phyloP scores from a whole-genome alignment of 2,888 invertebrate species.

The Cerceris ruficornis region DNA sequence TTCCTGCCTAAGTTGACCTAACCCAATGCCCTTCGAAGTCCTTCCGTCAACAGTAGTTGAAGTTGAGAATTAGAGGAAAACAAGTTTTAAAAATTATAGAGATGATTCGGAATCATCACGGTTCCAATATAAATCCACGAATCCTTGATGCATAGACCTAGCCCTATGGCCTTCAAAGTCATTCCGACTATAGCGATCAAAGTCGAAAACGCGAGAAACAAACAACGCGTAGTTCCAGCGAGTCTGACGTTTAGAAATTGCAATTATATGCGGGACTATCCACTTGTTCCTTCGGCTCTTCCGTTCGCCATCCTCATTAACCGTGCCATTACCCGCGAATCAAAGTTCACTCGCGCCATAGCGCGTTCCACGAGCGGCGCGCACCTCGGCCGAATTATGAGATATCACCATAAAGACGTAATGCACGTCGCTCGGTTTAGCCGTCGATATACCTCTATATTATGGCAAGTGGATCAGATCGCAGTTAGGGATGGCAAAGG shows the following conservation, averaged over 20 bases:
- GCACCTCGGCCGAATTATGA: slow-evolving; percentile 32
- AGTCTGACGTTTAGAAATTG: background rate
- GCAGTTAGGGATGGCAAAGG: slow-evolving; percentile 76
- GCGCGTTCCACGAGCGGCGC: slow-evolving; percentile 10
- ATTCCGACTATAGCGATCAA: too few species aligned
- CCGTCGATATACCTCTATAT: background rate
- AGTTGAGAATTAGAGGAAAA: too few species aligned
- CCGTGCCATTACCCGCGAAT: slow-evolving; percentile 69
- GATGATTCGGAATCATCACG: too few species aligned
- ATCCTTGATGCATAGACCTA: too few species aligned
- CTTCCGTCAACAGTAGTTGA: too few species aligned
- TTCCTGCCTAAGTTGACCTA: too few species aligned
- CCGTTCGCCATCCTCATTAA: slow-evolving; percentile 12
- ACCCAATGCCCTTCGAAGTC: too few species aligned
- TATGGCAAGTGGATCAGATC: slow-evolving; percentile 72
- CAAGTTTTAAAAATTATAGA: too few species aligned
- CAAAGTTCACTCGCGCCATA: slow-evolving; percentile 48
- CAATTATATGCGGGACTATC: background rate
- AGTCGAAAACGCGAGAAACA: too few species aligned
- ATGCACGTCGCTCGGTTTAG: slow-evolving; percentile 5
- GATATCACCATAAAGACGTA: slow-evolving; percentile 39
- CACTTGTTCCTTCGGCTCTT: background rate
- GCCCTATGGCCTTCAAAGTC: too few species aligned
- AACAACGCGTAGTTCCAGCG: too few species aligned
- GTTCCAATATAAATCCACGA: too few species aligned